Conservation (phyloP, 1,140 invertebrate genomes). For the Pteromalus puparum region DNA sequence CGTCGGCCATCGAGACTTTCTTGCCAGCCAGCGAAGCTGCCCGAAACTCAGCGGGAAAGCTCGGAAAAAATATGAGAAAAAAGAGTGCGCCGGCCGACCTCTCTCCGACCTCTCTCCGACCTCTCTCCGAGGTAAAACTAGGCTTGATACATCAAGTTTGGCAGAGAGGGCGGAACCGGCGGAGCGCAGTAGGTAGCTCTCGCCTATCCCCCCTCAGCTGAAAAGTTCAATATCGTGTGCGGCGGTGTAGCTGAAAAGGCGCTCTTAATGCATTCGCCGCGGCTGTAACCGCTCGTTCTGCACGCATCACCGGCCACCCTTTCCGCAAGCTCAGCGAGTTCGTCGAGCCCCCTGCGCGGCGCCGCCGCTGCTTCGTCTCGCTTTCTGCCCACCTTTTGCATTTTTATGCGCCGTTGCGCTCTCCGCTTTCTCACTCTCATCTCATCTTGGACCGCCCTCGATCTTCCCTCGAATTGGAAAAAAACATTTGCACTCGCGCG, state of each 20-base stretch:
- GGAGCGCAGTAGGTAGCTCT: not conserved
- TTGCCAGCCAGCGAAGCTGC: too few relatives aligned
- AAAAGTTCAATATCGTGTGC: conserved; percentile 46
- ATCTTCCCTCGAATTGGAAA: conserved; percentile 1
- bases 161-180: not conserved
- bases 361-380: too few relatives aligned
- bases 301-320: conserved; percentile 75
- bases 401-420: conserved; percentile 50
- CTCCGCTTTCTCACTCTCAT: conserved; percentile 46
- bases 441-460: not conserved
- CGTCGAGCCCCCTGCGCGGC: not conserved
- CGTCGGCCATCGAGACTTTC: too few relatives aligned
- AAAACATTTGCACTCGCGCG: not conserved
- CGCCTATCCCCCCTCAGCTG: not conserved
- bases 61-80: too few relatives aligned
- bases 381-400: conserved; percentile 33
- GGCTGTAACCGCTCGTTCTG: conserved; percentile 62
- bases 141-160: too few relatives aligned
- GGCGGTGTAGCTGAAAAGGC: conserved; percentile 54
- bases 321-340: conserved; percentile 73
- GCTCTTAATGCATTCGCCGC: conserved; percentile 74
- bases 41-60: too few relatives aligned
- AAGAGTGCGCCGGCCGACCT: too few relatives aligned
- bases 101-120: too few relatives aligned
- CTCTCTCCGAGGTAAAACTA: too few relatives aligned